These are phyloP conservation scores for Amblyopsis hoosieri DNA, from an alignment of 2,797 vertebrate species.

Conservation along the genomic window DNA sequence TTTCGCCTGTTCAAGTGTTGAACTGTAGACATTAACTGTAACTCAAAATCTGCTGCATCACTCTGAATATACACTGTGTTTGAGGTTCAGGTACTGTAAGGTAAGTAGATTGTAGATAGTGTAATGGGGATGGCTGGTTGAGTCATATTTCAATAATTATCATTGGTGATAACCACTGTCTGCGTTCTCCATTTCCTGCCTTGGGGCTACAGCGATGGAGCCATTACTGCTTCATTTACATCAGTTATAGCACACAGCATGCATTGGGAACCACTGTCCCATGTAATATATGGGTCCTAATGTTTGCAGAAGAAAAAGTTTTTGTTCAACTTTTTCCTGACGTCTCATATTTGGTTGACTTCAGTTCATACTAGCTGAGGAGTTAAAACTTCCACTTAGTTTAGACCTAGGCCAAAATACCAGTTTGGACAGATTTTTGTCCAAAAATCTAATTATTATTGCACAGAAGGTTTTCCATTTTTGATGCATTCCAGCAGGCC, in stretches of 20 bases:
- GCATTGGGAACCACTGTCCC: slow-evolving; percentile 17
- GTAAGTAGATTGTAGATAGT: slow-evolving; percentile 52
- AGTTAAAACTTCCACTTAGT: too few relatives aligned
- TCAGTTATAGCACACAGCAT: slow-evolving; percentile 48
- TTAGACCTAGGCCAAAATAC: too few relatives aligned
- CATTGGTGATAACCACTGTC: slow-evolving; percentile 61
- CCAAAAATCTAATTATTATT: too few relatives aligned
- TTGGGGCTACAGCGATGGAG: slow-evolving; percentile 49
- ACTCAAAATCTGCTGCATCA: slow-evolving; percentile 22
- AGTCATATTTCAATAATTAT: slow-evolving; percentile 70
- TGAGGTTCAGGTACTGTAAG: slow-evolving; percentile 39
- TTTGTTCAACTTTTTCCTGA: neutral
- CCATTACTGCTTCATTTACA: slow-evolving; percentile 58
- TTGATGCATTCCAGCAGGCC: slow-evolving; percentile 48
- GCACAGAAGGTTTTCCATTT: slow-evolving; percentile 11
- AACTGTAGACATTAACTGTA: neutral
- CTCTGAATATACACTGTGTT: slow-evolving; percentile 42
- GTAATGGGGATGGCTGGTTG: slow-evolving; percentile 50
- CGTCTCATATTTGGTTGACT: too few relatives aligned
- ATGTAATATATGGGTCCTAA: neutral
- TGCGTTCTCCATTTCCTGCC: slow-evolving; percentile 56
- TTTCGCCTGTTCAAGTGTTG: neutral
- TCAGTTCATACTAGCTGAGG: too few relatives aligned
- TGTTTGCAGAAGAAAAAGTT: neutral
- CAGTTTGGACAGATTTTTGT: too few relatives aligned